Percentiles rank a stretch among this genome's conserved stretches.
Evolutionary conservation across 2,797 vertebrate species (phyloP).

Genomic region (Hapalemur alaotrensis): DNA sequence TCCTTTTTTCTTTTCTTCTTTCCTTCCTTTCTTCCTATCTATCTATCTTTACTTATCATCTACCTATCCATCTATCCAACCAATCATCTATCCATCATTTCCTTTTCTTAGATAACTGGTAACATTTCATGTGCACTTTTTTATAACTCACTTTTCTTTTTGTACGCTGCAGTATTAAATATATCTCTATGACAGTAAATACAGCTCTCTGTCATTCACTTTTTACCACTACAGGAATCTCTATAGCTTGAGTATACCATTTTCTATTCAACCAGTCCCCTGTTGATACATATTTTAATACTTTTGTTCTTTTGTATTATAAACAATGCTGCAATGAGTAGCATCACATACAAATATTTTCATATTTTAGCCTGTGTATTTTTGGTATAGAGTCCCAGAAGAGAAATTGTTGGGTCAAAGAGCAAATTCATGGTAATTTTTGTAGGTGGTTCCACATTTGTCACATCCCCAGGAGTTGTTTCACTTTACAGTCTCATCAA

Average conservation of each 20-base stretch:
- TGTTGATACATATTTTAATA: not conserved
- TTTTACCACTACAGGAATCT: not conserved
- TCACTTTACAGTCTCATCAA: not conserved
- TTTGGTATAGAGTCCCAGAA: slow-evolving; percentile 9
- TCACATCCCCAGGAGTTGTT: not conserved
- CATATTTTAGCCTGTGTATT: not conserved
- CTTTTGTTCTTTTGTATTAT: slow-evolving; percentile 17
- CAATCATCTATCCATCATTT: not conserved
- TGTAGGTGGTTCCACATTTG: slow-evolving; percentile 1
- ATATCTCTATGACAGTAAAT: not conserved
- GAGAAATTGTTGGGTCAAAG: slow-evolving; percentile 38
- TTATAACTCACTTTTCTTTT: not conserved
- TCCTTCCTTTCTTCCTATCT: not conserved
- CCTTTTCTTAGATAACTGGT: not conserved
- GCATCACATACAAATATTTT: slow-evolving; percentile 32
- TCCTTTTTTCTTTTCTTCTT: not conserved
- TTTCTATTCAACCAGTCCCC: not conserved
- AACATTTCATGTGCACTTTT: not conserved
- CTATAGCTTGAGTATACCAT: not conserved
- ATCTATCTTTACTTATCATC: not conserved
- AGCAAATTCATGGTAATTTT: slow-evolving; percentile 19
- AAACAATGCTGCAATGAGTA: not conserved
- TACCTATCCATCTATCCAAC: not conserved
- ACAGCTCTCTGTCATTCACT: not conserved
- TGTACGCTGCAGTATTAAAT: not conserved